Base-by-base conservation (phyloP, 2,113 vertebrate genomes). In the Nothobranchius furzeri region DNA sequence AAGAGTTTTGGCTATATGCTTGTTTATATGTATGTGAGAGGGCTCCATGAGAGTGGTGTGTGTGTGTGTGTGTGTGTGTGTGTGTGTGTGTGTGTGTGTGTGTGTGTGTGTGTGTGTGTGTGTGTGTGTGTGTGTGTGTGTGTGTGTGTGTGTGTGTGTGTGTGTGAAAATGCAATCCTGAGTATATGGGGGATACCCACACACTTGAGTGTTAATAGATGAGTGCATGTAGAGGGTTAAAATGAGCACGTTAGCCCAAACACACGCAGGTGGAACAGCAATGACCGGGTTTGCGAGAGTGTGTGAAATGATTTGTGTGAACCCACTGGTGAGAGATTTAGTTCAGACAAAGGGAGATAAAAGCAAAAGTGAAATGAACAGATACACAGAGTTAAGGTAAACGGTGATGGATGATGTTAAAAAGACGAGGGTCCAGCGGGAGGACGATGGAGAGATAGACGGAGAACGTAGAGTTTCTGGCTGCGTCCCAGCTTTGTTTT, bases 401-500 rank as follows among this genome's bases (percentile, higher is more conserved):
- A 46, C 36, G 51, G 54, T 4, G 45, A 2, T 7, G 0, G 36
- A 68, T 14, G n/a, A 60, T 58, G 60, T 24, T 20, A 20, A 55
- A n/a, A 70, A 69, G 46, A 67, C 7, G 58, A 63, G 48, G 59
- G 62, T 60, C 42, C 49, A 56, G 66, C 74, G 71, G 67, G 40
- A 64, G 43, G 52, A 57, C 59, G 73, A 76, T 63, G 66, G 73
- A 68, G 83, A 70, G 86, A 69, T 77, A 82, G 77, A 76, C 30
- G 17, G 60, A 78, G 73, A 69, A 74, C 15, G 42, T 68, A 70
- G 65, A 76, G 80, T 35, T 72, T 75, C 81, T 93, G 92, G 92
- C 91, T 6, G 30, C 50, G 76, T 78, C 83, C 92, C 91, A 93
- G 91, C 91, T 92, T 92, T 93, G 92, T 93, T 90, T 65, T 61